phyloP scores from a whole-genome alignment of 2,888 invertebrate species.

The Synergus itoensis region DNA sequence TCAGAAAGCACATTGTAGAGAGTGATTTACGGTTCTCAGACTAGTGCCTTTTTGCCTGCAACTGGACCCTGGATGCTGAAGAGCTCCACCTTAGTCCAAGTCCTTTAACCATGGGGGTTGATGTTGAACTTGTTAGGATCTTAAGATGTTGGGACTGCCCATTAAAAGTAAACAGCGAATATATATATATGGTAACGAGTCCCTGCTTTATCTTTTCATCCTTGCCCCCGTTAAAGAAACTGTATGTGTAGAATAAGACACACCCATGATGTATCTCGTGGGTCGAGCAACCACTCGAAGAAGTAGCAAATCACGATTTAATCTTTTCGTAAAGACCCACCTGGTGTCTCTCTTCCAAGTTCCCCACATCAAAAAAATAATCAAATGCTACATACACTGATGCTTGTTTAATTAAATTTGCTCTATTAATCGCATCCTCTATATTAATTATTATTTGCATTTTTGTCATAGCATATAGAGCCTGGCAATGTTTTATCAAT shows the following conservation, averaged over 20 bases:
- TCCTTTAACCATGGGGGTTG: neutral
- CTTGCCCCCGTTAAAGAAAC: constrained; percentile 52
- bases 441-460: neutral
- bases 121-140: constrained; percentile 16
- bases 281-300: constrained; percentile 17
- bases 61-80: constrained; percentile 47
- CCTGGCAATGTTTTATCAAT: too few relatives aligned
- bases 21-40: constrained; percentile 67
- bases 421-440: neutral
- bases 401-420: constrained; percentile 34
- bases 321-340: constrained; percentile 35
- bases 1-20: constrained; percentile 2
- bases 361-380: constrained; percentile 1
- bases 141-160: constrained; percentile 51
- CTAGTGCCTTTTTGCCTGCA: constrained; percentile 54
- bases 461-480: too few relatives aligned
- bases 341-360: constrained; percentile 4
- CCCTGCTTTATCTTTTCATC: constrained; percentile 56
- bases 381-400: neutral
- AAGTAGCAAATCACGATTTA: constrained; percentile 34
- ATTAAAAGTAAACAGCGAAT: constrained; percentile 68
- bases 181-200: constrained; percentile 68
- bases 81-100: constrained; percentile 43
- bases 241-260: constrained; percentile 22
- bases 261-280: constrained; percentile 36